These are phyloP conservation scores for Lampris incognitus DNA, from an alignment of 2,113 vertebrate genomes.

Conservation along the genomic window DNA sequence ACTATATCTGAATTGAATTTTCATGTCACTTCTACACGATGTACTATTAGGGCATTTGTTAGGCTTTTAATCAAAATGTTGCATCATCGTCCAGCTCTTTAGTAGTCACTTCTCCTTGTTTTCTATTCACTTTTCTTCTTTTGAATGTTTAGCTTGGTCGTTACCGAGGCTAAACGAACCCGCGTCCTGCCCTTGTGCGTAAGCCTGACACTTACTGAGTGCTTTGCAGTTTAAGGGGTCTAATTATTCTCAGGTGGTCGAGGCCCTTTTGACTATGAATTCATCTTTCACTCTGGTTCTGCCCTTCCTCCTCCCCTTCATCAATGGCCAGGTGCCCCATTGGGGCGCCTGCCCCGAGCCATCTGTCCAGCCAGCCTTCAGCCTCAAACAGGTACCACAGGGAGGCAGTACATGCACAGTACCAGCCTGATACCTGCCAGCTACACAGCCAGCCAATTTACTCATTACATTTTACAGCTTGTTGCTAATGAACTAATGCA, in stretches of 20 bases:
- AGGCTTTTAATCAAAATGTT: neutral
- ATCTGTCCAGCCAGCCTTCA: slow-evolving; percentile 85
- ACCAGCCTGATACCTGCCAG: no score
- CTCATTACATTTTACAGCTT: no score
- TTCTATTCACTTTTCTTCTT: neutral
- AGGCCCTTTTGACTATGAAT: slow-evolving; percentile 59
- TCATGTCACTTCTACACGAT: neutral
- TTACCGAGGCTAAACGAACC: neutral
- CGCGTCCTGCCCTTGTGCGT: neutral
- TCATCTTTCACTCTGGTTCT: slow-evolving; percentile 45
- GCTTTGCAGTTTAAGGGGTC: neutral
- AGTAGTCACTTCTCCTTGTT: neutral
- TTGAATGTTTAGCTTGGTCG: neutral
- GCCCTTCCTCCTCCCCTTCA: slow-evolving; percentile 56
- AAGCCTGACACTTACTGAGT: neutral
- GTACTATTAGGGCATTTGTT: neutral
- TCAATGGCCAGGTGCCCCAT: slow-evolving; percentile 85
- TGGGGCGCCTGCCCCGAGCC: slow-evolving; percentile 88
- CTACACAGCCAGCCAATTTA: no score
- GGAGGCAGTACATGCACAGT: no score
- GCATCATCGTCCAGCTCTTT: neutral
- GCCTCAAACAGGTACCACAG: slow-evolving; percentile 83
- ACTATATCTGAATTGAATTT: neutral
- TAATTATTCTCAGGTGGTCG: slow-evolving; percentile 41
- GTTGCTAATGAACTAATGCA: no score